A percentile compares a stretch with the other conserved stretches of the same genome.
These are phyloP conservation scores for Lithobates sylvaticus DNA, from an alignment of 2,797 vertebrate genomes.

Conservation along the genomic window DNA sequence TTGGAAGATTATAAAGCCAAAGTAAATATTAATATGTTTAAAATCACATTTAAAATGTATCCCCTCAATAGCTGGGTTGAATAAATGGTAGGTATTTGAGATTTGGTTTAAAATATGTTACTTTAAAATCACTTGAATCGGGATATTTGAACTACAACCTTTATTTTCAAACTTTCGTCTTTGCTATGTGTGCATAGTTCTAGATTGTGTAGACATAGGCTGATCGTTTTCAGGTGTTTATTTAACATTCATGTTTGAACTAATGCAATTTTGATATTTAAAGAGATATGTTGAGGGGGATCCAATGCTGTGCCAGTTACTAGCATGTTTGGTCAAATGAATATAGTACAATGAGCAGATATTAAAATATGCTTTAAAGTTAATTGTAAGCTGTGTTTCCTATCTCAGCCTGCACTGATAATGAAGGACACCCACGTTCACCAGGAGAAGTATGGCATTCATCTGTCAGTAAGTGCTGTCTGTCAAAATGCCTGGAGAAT, in stretches of 20 bases:
- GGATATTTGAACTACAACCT: too few relatives aligned
- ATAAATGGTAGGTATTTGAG: not conserved
- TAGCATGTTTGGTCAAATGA: not conserved
- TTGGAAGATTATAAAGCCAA: too few relatives aligned
- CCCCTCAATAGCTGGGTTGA: not conserved
- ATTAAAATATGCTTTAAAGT: not conserved
- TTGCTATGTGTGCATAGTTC: not conserved
- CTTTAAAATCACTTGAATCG: too few relatives aligned
- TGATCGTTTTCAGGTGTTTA: not conserved
- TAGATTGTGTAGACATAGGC: not conserved
- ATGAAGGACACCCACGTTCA: slow-evolving; percentile 83
- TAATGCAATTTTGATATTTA: not conserved
- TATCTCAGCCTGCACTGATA: slow-evolving; percentile 89
- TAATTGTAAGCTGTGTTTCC: not conserved
- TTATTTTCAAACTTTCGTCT: not conserved
- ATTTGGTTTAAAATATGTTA: too few relatives aligned
- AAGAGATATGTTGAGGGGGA: not conserved
- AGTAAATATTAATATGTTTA: too few relatives aligned
- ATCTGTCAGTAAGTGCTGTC: slow-evolving; percentile 86
- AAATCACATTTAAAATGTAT: not conserved
- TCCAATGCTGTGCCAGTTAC: not conserved
- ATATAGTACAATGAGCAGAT: not conserved
- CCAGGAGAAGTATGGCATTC: slow-evolving; percentile 93
- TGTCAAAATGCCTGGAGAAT: slow-evolving; percentile 90
- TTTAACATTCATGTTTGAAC: not conserved